Evolutionary conservation across 2,113 vertebrate genomes (phyloP), one percentile per base, ranked within the genome.

Genomic region (Megaptera novaeangliae): DNA sequence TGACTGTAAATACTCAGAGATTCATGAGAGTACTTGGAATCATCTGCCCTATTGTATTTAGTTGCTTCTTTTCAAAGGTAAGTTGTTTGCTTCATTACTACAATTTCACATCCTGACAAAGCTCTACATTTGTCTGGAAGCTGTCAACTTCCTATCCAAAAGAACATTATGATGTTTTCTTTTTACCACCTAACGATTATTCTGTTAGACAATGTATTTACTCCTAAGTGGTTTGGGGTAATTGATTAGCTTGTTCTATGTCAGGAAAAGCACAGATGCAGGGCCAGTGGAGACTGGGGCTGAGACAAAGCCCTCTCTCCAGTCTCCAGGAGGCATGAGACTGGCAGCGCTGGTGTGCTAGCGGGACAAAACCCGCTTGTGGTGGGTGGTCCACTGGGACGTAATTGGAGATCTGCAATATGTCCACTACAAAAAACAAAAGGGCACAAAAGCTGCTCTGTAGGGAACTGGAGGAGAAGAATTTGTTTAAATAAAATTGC

Each of bases 341-440:
- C 99, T 82, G 98, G 97, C 98, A 98, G 98, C 96, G 99, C 99
- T 99, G 99, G 98, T 99, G 97, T 98, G 98, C 99, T 98, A 99
- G 99, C 98, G 96, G 98, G 98, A 99, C 99, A 99, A 99, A 99
- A 99, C 98, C 98, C 98, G 99, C 98, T 99, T 99, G 99, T 99
- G 99, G 99, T 99, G 99, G 99, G 99, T 99, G 99, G 99, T 99
- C 99, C 98, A 91, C 96, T 98, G 97, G 99, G 99, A 99, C 98
- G 98, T 98, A 98, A 98, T 96, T 78, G 59, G 98, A 99, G 98
- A 98, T 99, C 99, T 99, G 98, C 98, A 99, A 98, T 98, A 99
- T 98, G 99, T 99, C 99, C 99, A 99, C 98, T 98, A 98, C 99
- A 98, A 99, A 99, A 98, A 99, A 98, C 98, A 99, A 97, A 98